Evolutionary conservation across 2,113 vertebrate species (phyloP).

Genomic region (Cyanoliseus patagonus): DNA sequence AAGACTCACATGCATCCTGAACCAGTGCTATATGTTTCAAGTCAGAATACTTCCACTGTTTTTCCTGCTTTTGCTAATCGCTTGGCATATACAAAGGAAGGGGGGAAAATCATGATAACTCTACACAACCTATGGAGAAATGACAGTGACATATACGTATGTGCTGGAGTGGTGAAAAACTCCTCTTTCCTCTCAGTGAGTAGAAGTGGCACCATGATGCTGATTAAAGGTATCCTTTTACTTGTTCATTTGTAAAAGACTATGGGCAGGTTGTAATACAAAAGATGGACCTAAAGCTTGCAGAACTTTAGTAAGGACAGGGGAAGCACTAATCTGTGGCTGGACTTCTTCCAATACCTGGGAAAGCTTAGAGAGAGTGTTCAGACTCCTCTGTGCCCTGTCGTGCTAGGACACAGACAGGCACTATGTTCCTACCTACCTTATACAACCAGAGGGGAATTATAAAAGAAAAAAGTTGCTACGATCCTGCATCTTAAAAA

Average conservation of each 20-base stretch:
- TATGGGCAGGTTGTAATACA: not conserved
- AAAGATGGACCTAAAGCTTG: not conserved
- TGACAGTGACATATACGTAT: conserved; percentile 11
- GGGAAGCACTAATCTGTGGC: not conserved
- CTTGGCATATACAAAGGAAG: not conserved
- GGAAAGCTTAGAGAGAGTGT: not conserved
- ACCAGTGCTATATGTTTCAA: not conserved
- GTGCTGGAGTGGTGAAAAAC: not conserved
- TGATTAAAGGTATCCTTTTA: conserved; percentile 28
- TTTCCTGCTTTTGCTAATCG: not conserved
- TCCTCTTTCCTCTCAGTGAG: accelerated
- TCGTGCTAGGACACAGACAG: not conserved
- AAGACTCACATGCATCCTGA: not conserved
- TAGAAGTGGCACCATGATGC: not conserved
- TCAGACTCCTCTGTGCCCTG: not conserved
- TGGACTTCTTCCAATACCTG: not conserved
- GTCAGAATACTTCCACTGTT: accelerated
- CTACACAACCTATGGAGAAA: not conserved
- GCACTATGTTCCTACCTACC: not conserved
- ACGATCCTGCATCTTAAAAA: not conserved
- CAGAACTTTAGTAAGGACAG: not conserved
- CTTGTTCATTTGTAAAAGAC: not conserved
- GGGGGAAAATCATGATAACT: not conserved
- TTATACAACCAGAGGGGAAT: not conserved
- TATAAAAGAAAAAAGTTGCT: not conserved